A percentile compares a stretch with the other conserved stretches of the same genome.
Evolutionary conservation across 2,797 vertebrate genomes (phyloP).

Genomic region (Anabacerthia variegaticeps): DNA sequence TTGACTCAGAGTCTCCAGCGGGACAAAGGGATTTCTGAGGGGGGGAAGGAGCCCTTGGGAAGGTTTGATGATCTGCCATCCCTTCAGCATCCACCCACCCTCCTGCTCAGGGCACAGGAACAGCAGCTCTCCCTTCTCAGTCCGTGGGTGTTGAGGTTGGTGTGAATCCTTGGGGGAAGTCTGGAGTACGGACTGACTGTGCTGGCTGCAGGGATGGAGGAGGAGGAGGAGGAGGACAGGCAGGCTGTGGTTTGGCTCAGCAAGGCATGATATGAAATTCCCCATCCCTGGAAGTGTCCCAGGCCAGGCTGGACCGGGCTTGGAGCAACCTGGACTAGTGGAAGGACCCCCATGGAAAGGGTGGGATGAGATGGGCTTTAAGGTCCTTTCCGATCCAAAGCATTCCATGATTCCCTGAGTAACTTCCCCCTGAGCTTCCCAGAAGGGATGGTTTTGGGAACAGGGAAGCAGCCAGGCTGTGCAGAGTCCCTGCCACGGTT

Average conservation of each 20-base stretch:
- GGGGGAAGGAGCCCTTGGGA: background rate
- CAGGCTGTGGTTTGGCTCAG: background rate
- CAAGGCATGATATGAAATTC: background rate
- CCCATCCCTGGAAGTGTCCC: background rate
- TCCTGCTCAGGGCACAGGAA: background rate
- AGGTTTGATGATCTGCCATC: background rate
- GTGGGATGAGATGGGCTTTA: rapidly evolving
- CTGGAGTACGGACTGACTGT: background rate
- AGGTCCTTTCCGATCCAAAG: background rate
- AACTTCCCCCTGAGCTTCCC: background rate
- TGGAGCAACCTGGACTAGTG: background rate
- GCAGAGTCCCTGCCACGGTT: background rate
- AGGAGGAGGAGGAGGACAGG: background rate
- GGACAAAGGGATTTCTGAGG: background rate
- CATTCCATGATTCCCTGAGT: background rate
- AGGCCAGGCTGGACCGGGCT: background rate
- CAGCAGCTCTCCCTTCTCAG: background rate
- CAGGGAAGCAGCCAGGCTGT: background rate
- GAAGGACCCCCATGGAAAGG: background rate
- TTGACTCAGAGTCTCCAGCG: background rate
- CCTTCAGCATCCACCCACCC: rapidly evolving
- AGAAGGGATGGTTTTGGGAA: background rate
- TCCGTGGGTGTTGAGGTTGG: background rate
- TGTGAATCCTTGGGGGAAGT: background rate
- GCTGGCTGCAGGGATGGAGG: background rate